phyloP scores from a whole-genome alignment of 2,888 invertebrate genomes.

The Drosophila flavopinicola region DNA sequence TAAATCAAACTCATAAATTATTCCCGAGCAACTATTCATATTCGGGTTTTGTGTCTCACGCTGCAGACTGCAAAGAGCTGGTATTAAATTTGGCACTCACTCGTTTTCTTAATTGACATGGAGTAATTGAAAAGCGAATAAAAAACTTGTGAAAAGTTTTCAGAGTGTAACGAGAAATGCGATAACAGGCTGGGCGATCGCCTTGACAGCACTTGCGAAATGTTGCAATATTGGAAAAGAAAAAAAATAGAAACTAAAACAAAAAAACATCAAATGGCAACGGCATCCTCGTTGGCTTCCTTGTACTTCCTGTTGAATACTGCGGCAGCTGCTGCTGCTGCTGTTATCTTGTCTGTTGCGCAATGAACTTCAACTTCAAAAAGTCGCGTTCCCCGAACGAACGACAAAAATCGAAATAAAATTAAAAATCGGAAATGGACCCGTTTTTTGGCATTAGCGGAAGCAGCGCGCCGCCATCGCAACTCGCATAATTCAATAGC shows the following conservation, averaged over 20 bases:
- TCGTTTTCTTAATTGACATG: constrained; percentile 63
- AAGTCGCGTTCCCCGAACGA: constrained; percentile 25
- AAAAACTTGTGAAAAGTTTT: constrained; percentile 60
- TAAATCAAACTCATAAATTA: not conserved
- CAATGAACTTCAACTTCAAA: constrained; percentile 75
- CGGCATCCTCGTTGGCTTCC: constrained; percentile 42
- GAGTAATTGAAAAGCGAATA: constrained; percentile 53
- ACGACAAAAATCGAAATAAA: constrained; percentile 51
- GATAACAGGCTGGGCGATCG: constrained; percentile 54
- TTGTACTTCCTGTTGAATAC: constrained; percentile 23
- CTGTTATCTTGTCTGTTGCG: constrained; percentile 53
- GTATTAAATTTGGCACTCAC: constrained; percentile 52
- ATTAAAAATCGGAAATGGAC: constrained; percentile 61
- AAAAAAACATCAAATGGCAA: constrained; percentile 14
- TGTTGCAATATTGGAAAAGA: constrained; percentile 29
- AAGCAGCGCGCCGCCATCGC: constrained; percentile 44
- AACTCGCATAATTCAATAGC: constrained; percentile 47
- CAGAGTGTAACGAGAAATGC: constrained; percentile 70
- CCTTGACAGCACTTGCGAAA: constrained; percentile 57
- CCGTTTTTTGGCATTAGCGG: constrained; percentile 61
- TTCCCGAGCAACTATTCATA: not conserved
- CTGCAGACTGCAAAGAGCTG: constrained; percentile 26
- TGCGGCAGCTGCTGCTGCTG: not conserved
- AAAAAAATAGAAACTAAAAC: constrained; percentile 9
- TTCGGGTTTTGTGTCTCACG: constrained; percentile 7